Evolutionary conservation across 2,113 vertebrate species (phyloP).

Genomic region (Danionella cerebrum): DNA sequence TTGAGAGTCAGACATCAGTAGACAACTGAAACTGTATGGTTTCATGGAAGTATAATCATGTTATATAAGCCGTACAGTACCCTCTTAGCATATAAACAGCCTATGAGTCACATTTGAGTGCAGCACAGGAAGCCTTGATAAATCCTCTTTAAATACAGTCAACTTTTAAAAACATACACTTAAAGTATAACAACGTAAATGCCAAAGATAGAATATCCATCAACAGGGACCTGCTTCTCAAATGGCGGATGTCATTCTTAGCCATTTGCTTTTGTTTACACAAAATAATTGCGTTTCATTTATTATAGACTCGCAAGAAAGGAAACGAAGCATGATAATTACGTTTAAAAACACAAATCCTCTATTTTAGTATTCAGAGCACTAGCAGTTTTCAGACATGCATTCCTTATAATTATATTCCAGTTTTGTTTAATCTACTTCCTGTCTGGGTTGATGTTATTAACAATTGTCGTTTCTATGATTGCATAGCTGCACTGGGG

Average conservation of each 20-base stretch:
- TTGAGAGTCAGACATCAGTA: neutral
- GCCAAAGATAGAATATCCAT: no score
- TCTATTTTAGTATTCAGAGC: no score
- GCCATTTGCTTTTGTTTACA: no score
- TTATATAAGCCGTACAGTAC: neutral
- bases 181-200: no score
- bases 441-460: neutral
- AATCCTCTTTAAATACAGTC: no score
- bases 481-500: slow-evolving; percentile 56
- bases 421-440: neutral
- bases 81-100: neutral
- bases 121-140: neutral
- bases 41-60: neutral
- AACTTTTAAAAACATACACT: no score
- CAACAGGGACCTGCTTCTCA: no score
- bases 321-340: no score
- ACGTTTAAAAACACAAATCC: no score
- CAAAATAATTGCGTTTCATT: no score
- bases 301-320: no score
- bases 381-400: neutral
- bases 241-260: no score
- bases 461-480: neutral
- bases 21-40: neutral
- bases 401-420: neutral
- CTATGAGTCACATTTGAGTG: neutral